Base-by-base conservation (phyloP, 1,140 invertebrate genomes). In the Drosophila cardini region DNA sequence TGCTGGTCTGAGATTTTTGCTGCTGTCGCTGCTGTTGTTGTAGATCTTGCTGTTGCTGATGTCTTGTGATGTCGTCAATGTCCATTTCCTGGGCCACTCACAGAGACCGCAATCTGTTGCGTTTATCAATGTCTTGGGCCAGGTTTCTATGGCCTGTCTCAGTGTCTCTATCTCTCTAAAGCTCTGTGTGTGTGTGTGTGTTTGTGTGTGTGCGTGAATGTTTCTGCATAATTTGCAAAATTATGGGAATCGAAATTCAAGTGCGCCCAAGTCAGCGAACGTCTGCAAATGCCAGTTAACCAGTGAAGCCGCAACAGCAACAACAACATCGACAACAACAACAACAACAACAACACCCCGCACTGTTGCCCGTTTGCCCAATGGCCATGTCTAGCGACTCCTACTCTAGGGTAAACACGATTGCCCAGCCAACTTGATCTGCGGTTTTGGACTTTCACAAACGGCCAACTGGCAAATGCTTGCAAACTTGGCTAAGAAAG, bases 211-310 rank as follows among this genome's bases (percentile, higher is more conserved):
- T 75, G 72, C 67, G 72, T 75, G 72, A 74, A 74, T 75, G 67
- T 75, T 75, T 75, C 72, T 75, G 72, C 72, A 75, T 75, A 75
- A 75, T 75, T 75, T 75, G 68, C 72, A 75, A 75, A 75, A 75
- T 75, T 75, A 75, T 75, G 72, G 72, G 72, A 75, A 75, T 71
- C 72, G 67, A 75, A 75, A 75, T 75, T 75, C 72, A 75, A 70
- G 72, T 74, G 58, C 67, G 72, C 72, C 38, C 46, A 42, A 72
- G 70, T n/a, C 65, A 58, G 52, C 53, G 58, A 69, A 11, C 43
- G 67, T 74, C 72, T 70, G 72, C 72, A 74, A 74, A 75, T 71
- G 67, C 67, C 72, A 75, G 72, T 75, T 70, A 75, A 71, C 72
- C 72, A 75, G 67, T 71, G 72, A 63, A 71, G 72, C 72, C 72